Base-by-base conservation (phyloP, 2,888 invertebrate species). In the Drosophila koepferae region DNA sequence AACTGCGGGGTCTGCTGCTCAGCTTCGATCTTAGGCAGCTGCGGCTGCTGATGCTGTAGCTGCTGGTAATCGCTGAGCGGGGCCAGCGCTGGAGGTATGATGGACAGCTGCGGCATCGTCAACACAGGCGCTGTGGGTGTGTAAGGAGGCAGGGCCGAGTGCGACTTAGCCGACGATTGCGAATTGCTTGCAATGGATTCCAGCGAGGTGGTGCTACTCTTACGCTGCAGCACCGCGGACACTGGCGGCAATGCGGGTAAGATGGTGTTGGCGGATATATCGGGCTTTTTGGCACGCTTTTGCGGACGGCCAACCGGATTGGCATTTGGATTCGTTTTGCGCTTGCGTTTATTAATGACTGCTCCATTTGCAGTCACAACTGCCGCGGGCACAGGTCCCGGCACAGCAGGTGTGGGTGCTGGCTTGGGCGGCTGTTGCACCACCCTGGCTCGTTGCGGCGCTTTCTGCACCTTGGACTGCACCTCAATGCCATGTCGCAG, bases 401-500 rank as follows among this genome's bases (percentile, higher is more conserved):
- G 44, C 40, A 46, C 80, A 16, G 65, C 55, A 8, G 64, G 63
- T 7, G 66, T 67, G 10, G 63, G 43, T 49, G 60, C n/a, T 20
- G 46, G 28, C 61, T 66, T 64, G 9, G 63, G 16, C 23, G 34
- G 36, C 28, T 69, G 72, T 9, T 53, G 49, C n/a, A 55, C 23
- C 3, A 56, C 23, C 40, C 58, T 69, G 2, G 28, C 54, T n/a
- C 61, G 65, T 12, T 54, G 53, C 36, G 36, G 62, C n/a, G 49
- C 40, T 14, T 38, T 63, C 41, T 49, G 48, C n/a, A 36, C 34
- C 4, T 56, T 61, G 14, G 63, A 51, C 67, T 67, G 76, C 46
- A 43, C 23, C 63, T 84, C 82, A 78, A 95, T 95, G 6, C 63
- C 80, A 90, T 97, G 97, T 92, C 97, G 94, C 92, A 97, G 97